Evolutionary conservation across 2,888 invertebrate species (phyloP).

Genomic region (Ctenicera cuprea): DNA sequence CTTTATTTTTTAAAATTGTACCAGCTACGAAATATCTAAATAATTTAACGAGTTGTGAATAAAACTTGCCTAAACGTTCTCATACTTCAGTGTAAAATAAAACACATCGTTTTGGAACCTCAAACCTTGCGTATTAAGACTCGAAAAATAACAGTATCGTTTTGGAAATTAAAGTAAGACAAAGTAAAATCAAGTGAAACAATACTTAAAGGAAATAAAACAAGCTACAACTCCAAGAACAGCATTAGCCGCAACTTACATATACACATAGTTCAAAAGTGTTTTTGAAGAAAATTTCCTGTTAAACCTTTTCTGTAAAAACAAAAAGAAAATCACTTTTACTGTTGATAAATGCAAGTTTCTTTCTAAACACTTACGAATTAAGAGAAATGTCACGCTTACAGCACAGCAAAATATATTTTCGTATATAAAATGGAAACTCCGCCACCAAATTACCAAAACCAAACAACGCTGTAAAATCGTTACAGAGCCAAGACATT

Average conservation of each 20-base stretch:
- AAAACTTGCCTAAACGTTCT: too few relatives aligned
- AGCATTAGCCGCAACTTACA: slow-evolving; percentile 41
- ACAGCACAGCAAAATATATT: neutral
- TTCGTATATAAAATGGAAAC: slow-evolving; percentile 1
- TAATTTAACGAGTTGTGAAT: too few relatives aligned
- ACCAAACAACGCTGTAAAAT: neutral
- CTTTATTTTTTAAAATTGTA: slow-evolving; percentile 12
- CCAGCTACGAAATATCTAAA: neutral
- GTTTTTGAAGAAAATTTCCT: slow-evolving; percentile 22
- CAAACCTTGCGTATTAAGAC: too few relatives aligned
- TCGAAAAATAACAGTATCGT: too few relatives aligned
- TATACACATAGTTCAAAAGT: slow-evolving; percentile 40
- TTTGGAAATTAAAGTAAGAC: too few relatives aligned
- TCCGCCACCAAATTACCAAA: slow-evolving; percentile 15
- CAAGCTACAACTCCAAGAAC: slow-evolving; percentile 38
- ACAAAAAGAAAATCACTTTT: slow-evolving; percentile 39
- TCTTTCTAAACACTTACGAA: slow-evolving; percentile 46
- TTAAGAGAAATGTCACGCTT: slow-evolving; percentile 44
- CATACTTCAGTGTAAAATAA: too few relatives aligned
- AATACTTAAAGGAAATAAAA: slow-evolving; percentile 9
- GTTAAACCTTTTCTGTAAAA: slow-evolving; percentile 21
- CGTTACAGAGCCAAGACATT: slow-evolving; percentile 23
- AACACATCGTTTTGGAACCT: too few relatives aligned
- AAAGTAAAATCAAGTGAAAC: neutral
- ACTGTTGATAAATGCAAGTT: slow-evolving; percentile 45